phyloP scores from a whole-genome alignment of 2,888 invertebrate species.

The Melipona bicolor region DNA sequence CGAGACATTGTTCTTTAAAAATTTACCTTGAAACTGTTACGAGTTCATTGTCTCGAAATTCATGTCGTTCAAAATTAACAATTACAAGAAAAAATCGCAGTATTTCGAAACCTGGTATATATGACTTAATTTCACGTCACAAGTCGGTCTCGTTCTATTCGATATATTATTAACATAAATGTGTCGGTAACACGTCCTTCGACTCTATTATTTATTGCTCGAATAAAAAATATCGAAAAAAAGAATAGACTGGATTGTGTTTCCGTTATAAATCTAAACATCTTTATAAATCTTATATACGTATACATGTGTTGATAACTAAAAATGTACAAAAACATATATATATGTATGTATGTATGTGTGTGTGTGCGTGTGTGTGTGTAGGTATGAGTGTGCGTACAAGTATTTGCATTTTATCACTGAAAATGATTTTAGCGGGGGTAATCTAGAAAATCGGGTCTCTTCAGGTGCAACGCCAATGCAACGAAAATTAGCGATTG shows the following conservation, averaged over 20 bases:
- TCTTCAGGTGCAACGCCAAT: too few species aligned
- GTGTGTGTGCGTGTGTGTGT: too few species aligned
- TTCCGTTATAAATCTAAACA: conserved; percentile 8
- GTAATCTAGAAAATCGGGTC: too few species aligned
- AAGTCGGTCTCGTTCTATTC: neutral
- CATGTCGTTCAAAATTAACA: neutral
- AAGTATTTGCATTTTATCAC: conserved; percentile 59
- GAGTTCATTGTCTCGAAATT: conserved; percentile 5
- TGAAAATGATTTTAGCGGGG: too few species aligned
- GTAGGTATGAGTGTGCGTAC: conserved; percentile 15
- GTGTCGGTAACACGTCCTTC: neutral
- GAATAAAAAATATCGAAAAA: conserved; percentile 1
- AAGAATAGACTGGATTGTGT: neutral
- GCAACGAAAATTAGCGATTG: too few species aligned
- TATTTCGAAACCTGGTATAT: conserved; percentile 45
- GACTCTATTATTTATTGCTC: conserved; percentile 51
- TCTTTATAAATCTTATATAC: conserved; percentile 32
- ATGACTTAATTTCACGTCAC: neutral
- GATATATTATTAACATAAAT: neutral
- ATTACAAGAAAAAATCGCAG: conserved; percentile 36
- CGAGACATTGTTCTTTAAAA: too few species aligned
- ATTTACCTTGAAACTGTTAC: too few species aligned
- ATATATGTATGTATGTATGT: neutral
- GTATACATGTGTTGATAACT: conserved; percentile 17
- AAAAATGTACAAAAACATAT: conserved; percentile 42